phyloP scores from a whole-genome alignment of 2,888 invertebrate genomes.

The Drosophila imparisetae region DNA sequence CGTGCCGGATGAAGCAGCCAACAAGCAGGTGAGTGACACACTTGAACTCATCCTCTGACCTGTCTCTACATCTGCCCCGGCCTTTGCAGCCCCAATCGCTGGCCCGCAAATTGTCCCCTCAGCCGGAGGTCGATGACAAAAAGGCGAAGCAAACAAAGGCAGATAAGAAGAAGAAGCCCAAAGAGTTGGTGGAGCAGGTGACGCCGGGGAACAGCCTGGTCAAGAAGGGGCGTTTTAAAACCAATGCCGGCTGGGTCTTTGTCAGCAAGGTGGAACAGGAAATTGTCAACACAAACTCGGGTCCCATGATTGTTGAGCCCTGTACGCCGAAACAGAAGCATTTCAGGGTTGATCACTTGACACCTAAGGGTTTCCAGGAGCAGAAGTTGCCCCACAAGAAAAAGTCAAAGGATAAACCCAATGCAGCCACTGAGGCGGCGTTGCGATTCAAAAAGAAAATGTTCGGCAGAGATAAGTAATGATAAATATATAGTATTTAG shows the following conservation, averaged over 20 bases:
- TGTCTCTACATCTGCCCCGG: neutral
- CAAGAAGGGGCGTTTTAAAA: slow-evolving; percentile 58
- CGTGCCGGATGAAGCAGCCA: slow-evolving; percentile 11
- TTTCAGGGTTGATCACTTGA: slow-evolving; percentile 75
- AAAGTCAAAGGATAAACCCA: slow-evolving; percentile 11
- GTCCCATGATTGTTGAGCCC: slow-evolving; percentile 80
- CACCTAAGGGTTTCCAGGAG: slow-evolving; percentile 57
- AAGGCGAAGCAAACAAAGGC: neutral
- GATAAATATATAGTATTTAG: neutral
- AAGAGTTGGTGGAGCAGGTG: neutral
- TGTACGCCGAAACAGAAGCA: slow-evolving; percentile 69
- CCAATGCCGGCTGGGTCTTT: slow-evolving; percentile 64
- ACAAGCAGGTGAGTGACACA: slow-evolving; percentile 29
- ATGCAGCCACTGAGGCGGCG: slow-evolving; percentile 52
- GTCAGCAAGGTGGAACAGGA: slow-evolving; percentile 36
- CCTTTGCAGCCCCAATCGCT: slow-evolving; percentile 44
- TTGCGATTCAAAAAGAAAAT: slow-evolving; percentile 57
- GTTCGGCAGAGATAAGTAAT: slow-evolving; percentile 37
- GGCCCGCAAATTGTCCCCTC: slow-evolving; percentile 54
- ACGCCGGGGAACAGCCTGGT: slow-evolving; percentile 61
- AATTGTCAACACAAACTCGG: slow-evolving; percentile 67
- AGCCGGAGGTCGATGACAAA: slow-evolving; percentile 21
- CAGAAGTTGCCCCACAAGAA: neutral
- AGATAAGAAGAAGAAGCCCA: slow-evolving; percentile 7
- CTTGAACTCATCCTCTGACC: neutral